Evolutionary conservation across 2,797 vertebrate species (phyloP).

Genomic region (Delichon dasypus): DNA sequence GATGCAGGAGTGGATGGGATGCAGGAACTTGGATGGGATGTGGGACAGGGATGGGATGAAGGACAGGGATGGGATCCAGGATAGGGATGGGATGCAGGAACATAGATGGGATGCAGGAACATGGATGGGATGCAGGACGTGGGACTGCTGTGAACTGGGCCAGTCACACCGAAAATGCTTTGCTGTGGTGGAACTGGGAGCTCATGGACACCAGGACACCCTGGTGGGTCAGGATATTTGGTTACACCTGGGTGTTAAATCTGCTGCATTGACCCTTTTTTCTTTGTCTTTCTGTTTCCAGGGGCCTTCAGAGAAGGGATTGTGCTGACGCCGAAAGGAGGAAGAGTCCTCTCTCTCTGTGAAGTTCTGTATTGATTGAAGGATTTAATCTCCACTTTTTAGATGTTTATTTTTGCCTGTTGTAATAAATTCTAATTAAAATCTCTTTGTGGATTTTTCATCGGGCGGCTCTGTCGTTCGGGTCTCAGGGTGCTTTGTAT

Average conservation of each 20-base stretch:
- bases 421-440: slow-evolving; percentile 44
- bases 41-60: background rate
- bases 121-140: background rate
- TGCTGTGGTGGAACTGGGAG: background rate
- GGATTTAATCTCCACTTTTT: slow-evolving; percentile 22
- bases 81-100: background rate
- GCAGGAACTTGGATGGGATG: no score
- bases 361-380: background rate
- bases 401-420: background rate
- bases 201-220: background rate
- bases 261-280: background rate
- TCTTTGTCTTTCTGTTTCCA: background rate
- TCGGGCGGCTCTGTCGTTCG: background rate
- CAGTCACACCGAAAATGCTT: background rate
- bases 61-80: background rate
- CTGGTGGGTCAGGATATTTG: background rate
- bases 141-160: background rate
- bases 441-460: slow-evolving; percentile 4
- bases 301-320: background rate
- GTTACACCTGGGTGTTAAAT: background rate
- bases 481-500: background rate
- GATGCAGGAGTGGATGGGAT: background rate
- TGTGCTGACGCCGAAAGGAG: background rate
- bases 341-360: background rate
- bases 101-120: accelerated